These are phyloP conservation scores for Protomyctophum bolini DNA, from an alignment of 2,113 vertebrate genomes.

Conservation along the genomic window DNA sequence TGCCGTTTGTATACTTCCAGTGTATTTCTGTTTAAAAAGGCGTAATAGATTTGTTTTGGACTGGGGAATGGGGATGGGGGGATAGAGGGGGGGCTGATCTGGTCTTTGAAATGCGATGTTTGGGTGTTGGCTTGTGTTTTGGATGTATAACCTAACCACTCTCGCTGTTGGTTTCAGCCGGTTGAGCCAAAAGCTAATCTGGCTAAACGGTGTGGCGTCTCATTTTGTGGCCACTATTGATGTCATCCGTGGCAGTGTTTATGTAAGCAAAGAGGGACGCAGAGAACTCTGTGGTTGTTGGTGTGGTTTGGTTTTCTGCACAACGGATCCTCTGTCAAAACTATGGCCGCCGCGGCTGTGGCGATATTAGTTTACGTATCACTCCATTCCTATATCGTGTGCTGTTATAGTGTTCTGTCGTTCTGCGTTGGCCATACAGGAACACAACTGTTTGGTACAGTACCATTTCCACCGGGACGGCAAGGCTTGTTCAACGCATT, in stretches of 20 bases:
- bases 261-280: slow-evolving; percentile 54
- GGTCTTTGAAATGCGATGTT: slow-evolving; percentile 67
- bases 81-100: slow-evolving; percentile 1
- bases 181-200: slow-evolving; percentile 58
- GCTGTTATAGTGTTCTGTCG: slow-evolving; percentile 6
- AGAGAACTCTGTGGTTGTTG: slow-evolving; percentile 56
- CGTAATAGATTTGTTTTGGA: slow-evolving; percentile 45
- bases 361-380: slow-evolving; percentile 28
- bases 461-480: no score
- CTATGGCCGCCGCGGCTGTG: slow-evolving; percentile 21
- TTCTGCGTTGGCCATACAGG: no score
- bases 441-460: no score
- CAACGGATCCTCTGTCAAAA: slow-evolving; percentile 60
- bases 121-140: slow-evolving; percentile 69
- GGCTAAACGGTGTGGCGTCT: slow-evolving; percentile 52
- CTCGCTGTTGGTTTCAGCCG: slow-evolving; percentile 60
- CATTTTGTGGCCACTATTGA: slow-evolving; percentile 69
- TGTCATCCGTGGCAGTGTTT: slow-evolving; percentile 61
- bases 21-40: slow-evolving; percentile 43
- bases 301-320: slow-evolving; percentile 43
- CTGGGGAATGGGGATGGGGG: no score
- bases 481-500: no score
- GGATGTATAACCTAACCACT: slow-evolving; percentile 32
- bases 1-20: slow-evolving; percentile 31
- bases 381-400: slow-evolving; percentile 15